These are phyloP conservation scores for Emydura subglobosa DNA, from an alignment of 2,113 vertebrate species.

Conservation along the genomic window DNA sequence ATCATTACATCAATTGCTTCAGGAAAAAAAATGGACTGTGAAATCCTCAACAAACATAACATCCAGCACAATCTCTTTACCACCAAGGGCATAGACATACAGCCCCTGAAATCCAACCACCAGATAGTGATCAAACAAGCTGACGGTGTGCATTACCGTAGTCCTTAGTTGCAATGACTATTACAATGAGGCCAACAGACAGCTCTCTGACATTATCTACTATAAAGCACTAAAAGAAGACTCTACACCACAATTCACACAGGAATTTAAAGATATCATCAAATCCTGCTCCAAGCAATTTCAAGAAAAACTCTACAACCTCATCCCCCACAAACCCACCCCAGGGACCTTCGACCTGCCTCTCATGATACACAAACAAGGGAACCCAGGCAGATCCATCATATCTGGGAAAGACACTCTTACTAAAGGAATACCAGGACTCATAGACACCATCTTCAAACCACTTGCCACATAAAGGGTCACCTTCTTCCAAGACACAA, in stretches of 20 bases:
- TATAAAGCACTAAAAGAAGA: not conserved
- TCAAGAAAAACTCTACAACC: not conserved
- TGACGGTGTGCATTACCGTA: too few species aligned
- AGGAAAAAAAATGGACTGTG: not conserved
- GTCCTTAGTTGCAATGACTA: not conserved
- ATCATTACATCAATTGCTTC: not conserved
- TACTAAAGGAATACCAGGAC: not conserved
- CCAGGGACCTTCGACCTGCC: not conserved
- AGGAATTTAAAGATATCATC: not conserved
- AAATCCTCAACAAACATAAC: not conserved
- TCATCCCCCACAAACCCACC: not conserved
- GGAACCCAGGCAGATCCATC: not conserved
- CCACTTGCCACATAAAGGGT: not conserved
- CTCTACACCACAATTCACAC: not conserved
- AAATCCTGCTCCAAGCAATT: not conserved
- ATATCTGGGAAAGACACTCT: not conserved
- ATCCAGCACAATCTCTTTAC: not conserved
- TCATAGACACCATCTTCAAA: not conserved
- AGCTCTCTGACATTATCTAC: not conserved
- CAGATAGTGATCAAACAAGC: not conserved
- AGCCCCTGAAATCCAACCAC: not conserved
- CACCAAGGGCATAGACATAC: not conserved
- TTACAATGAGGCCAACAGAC: not conserved
- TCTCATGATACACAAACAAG: not conserved
- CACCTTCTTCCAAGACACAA: too few species aligned